phyloP scores from a whole-genome alignment of 2,113 vertebrate genomes.

The Ciconia stormi region DNA sequence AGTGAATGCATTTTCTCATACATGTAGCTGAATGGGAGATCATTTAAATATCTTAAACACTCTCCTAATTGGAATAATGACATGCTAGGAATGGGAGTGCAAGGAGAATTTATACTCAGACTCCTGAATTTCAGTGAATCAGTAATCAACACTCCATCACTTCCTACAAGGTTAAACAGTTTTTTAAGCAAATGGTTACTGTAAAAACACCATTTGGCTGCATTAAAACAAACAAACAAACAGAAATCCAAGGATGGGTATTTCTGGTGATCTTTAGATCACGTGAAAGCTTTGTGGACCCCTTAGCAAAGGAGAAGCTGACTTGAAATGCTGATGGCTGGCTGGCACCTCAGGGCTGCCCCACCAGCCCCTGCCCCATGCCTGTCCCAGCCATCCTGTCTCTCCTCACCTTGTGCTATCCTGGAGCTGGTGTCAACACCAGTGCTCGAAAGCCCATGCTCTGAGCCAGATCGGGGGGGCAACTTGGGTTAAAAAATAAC shows the following conservation, averaged over 20 bases:
- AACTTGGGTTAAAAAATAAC: slow-evolving; percentile 24
- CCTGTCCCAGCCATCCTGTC: not conserved
- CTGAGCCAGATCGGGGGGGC: not conserved
- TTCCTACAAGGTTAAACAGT: slow-evolving; percentile 14
- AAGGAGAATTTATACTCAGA: not conserved
- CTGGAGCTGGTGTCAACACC: not conserved
- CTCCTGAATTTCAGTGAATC: slow-evolving; percentile 4
- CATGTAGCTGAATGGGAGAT: slow-evolving; percentile 27
- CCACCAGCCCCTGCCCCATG: not conserved
- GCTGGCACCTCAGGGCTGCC: not conserved
- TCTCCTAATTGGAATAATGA: slow-evolving; percentile 11
- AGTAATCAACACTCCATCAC: not conserved
- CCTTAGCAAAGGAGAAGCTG: not conserved
- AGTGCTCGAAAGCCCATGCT: not conserved
- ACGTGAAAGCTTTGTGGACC: not conserved
- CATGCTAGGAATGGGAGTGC: not conserved
- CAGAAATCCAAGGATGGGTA: not conserved
- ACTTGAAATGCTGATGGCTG: not conserved
- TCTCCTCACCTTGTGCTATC: not conserved
- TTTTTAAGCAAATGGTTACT: not conserved
- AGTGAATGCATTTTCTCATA: slow-evolving; percentile 41
- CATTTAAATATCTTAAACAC: slow-evolving; percentile 23
- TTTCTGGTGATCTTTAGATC: not conserved
- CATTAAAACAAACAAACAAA: slow-evolving; percentile 3
- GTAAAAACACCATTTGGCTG: not conserved